These are phyloP conservation scores for Tillus elongatus DNA, from an alignment of 2,888 invertebrate genomes.

Conservation along the genomic window DNA sequence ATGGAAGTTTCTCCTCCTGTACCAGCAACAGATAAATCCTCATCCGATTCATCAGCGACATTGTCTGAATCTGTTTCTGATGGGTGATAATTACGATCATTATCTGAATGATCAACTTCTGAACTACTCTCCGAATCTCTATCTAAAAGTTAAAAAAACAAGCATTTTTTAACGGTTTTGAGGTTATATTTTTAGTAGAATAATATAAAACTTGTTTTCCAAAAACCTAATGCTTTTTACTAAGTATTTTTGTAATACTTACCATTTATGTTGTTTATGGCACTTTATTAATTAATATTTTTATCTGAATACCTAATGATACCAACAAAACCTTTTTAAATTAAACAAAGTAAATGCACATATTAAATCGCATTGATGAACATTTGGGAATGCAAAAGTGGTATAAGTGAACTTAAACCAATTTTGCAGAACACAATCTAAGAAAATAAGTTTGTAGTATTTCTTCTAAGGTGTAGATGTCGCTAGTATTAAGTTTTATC, in stretches of 20 bases:
- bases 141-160: constrained; percentile 1
- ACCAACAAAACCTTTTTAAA: constrained; percentile 1
- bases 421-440: constrained; percentile 4
- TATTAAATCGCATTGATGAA: background rate
- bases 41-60: background rate
- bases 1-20: constrained; percentile 1
- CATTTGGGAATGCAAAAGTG: constrained; percentile 7
- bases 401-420: constrained; percentile 5
- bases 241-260: too few species aligned
- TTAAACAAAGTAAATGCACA: background rate
- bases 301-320: too few species aligned
- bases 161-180: too few species aligned
- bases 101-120: constrained; percentile 1
- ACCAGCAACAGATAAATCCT: background rate
- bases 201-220: too few species aligned
- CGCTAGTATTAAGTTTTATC: constrained; percentile 5
- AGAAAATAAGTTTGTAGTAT: constrained; percentile 3
- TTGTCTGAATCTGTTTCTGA: background rate
- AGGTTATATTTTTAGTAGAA: too few species aligned
- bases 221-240: too few species aligned
- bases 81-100: constrained; percentile 1
- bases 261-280: constrained; percentile 2
- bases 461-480: constrained; percentile 4
- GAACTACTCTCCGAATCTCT: background rate
- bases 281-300: background rate